Evolutionary conservation across 35 echinoderm and acorn worm species (phyloP), one percentile per base, ranked within the genome.

Genomic region (Lytechinus variegatus): DNA sequence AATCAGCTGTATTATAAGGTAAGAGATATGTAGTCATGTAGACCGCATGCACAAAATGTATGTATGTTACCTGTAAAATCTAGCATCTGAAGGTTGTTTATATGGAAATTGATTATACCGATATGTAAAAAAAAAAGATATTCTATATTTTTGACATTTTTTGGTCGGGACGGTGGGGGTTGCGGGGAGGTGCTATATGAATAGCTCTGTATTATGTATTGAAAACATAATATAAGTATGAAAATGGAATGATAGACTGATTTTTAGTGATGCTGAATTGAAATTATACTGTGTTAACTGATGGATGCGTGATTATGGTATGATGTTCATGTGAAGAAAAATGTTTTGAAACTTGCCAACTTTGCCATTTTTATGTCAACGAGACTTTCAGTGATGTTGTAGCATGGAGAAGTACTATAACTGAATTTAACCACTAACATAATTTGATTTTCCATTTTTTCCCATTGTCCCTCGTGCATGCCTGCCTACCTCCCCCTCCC

Each of bases 401-500:
- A 52, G 7, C 88, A 90, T 90, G 88, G 8, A 52, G 88, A 52
- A 90, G 88, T 52, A 44, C 9, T 33, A 52, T 12, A 10, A 52
- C 12, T 90, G 88, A 90, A 14, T 52, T 54, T 90, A 90, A 90
- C 88, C 88, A 90, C 28, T 54, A 90, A 90, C 88, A 90, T 24
- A 79, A 79, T 90, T 29, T 54, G 9, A 90, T 90, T 90, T 90
- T 21, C 66, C 52, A 90, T 90, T 90, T 33, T 54, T 33, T 90
- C 88, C 88, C 88, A 44, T 52, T 90, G 9, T 90, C 54, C 53
- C 27, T 19, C n/a, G 53, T 93, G 92, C 92, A 93, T 93, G 92
- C 92, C 92, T 93, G 92, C 92, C 92, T 12, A 13, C 92, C 92
- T 44, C 12, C 52, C 88, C 29, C 16, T 28, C 10, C 88, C 87